Evolutionary conservation across 2,797 vertebrate species (phyloP), one percentile per base, ranked within the genome.

Genomic region (Diglossa cyanea): DNA sequence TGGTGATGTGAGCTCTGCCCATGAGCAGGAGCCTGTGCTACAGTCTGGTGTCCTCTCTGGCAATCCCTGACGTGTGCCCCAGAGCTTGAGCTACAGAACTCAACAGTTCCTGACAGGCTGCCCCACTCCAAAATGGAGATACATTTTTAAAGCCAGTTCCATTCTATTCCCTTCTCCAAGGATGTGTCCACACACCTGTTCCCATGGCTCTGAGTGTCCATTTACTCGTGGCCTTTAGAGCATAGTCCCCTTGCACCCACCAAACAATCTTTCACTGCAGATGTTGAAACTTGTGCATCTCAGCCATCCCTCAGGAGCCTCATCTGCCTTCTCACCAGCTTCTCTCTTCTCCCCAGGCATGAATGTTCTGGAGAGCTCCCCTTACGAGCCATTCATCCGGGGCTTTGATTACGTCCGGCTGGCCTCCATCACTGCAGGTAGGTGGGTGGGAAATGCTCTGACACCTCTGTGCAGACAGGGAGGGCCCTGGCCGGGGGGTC

Each of bases 351-450:
- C 50, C 71, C 13, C 97, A 99, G 99, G 98, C 45, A 98, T 99
- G 93, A 99, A 97, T n/a, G 97, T 99, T 62, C 98, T 99, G 97
- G 98, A 99, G 94, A 98, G 96, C 45, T 99, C 98, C 80, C 99
- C 99, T 1, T 99, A 99, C 0, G 98, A 99, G 74, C 98, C 98
- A 0, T 98, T 99, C 76, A 95, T 99, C 95, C 97, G 98, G 61
- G 98, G 98, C 74, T 98, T 98, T 2, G 98, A 99, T 93, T 99
- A 99, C 3, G 99, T 99, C 8, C 98, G 99, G 6, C 97, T 99
- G 98, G 99, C 99, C 10, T 99, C 99, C 93, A 99, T 99, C 63
- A 99, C 98, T 17, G 99, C 99, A 98, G 99, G 99, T 99, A 97
- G 94, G 86, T 19, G 39, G 14, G 17, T 50, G 39, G 31, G 55